These are phyloP conservation scores for Phengaris alcon DNA, from an alignment of 2,888 invertebrate genomes.

Conservation along the genomic window DNA sequence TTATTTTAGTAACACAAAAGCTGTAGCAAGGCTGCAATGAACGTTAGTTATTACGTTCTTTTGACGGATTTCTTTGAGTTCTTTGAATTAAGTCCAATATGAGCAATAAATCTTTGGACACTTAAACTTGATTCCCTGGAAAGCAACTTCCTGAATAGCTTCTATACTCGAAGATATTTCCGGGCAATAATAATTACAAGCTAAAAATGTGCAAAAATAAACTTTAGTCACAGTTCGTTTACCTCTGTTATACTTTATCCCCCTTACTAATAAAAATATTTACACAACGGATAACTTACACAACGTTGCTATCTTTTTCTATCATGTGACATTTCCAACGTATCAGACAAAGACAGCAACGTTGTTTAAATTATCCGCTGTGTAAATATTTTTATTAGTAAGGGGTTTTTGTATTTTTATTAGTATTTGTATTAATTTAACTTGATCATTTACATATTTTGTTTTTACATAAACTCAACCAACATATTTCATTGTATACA, in stretches of 20 bases:
- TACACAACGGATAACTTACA: too few species aligned
- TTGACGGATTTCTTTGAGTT: constrained; percentile 3
- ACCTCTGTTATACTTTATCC: not conserved
- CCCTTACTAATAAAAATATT: too few species aligned
- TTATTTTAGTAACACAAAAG: not conserved
- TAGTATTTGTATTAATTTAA: not conserved
- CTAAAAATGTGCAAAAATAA: constrained; percentile 6
- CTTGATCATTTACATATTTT: constrained; percentile 8
- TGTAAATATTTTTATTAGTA: too few species aligned
- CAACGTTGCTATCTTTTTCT: too few species aligned
- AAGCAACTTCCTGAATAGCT: not conserved
- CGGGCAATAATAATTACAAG: not conserved
- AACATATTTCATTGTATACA: not conserved
- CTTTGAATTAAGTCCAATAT: not conserved
- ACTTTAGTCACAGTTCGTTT: constrained; percentile 8
- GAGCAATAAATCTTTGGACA: not conserved
- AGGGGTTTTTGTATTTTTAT: too few species aligned
- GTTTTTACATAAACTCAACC: not conserved
- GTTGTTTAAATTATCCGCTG: too few species aligned
- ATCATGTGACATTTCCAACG: too few species aligned
- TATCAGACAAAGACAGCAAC: too few species aligned
- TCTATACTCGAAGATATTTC: constrained; percentile 13
- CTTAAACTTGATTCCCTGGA: not conserved
- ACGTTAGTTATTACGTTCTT: constrained; percentile 7
- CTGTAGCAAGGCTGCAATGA: constrained; percentile 7